Conservation (phyloP, 1,140 invertebrate genomes). For the Drosophila saltans region DNA sequence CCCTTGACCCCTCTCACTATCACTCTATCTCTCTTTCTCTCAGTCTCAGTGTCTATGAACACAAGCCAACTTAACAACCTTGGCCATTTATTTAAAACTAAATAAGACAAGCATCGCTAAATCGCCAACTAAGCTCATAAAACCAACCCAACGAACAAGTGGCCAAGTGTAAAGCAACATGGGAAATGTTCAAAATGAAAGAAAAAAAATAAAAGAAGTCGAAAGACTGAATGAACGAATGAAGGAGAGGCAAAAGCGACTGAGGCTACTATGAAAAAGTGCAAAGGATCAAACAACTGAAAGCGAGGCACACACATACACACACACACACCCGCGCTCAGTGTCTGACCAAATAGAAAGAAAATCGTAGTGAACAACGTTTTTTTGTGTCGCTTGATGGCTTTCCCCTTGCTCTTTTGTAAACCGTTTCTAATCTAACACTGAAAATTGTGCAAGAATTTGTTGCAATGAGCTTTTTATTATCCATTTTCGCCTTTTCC, state of each 20-base stretch:
- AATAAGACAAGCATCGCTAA: slow-evolving; percentile 80
- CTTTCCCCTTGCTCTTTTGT: slow-evolving; percentile 27
- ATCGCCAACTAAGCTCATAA: slow-evolving; percentile 80
- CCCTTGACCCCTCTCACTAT: not conserved
- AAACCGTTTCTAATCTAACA: slow-evolving; percentile 73
- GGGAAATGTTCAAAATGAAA: slow-evolving; percentile 59
- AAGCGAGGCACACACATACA: slow-evolving; percentile 49
- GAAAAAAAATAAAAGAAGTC: slow-evolving; percentile 25
- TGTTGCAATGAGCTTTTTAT: slow-evolving; percentile 81
- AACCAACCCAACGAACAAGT: slow-evolving; percentile 66
- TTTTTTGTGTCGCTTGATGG: slow-evolving; percentile 47
- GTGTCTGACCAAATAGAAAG: slow-evolving; percentile 51
- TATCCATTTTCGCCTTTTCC: slow-evolving; percentile 68
- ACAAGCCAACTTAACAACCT: slow-evolving; percentile 49
- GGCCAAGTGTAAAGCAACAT: slow-evolving; percentile 69
- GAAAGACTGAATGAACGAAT: slow-evolving; percentile 28
- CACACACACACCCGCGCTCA: slow-evolving; percentile 17
- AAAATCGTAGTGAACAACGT: slow-evolving; percentile 41
- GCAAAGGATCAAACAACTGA: slow-evolving; percentile 74
- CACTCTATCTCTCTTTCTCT: not conserved
- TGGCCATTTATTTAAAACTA: slow-evolving; percentile 79
- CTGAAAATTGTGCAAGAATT: slow-evolving; percentile 79
- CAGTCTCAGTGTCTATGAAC: slow-evolving; percentile 6
- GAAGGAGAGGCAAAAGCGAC: slow-evolving; percentile 24
- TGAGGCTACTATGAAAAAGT: slow-evolving; percentile 68